phyloP scores from a whole-genome alignment of 2,888 invertebrate genomes.

The Plebejus melissa region DNA sequence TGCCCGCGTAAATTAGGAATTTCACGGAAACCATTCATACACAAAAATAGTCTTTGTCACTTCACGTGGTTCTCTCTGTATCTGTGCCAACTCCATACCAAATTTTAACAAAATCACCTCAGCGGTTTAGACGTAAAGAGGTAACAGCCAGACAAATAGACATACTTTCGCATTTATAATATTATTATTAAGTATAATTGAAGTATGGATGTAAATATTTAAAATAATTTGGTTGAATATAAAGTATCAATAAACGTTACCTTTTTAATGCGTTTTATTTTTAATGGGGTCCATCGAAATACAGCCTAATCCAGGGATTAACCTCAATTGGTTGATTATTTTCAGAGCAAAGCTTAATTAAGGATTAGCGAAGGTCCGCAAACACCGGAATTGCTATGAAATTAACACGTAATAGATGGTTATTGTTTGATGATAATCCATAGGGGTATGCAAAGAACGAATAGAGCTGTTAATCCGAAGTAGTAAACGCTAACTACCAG shows the following conservation, averaged over 20 bases:
- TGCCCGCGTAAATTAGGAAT: no score
- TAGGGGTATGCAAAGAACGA: background rate
- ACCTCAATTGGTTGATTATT: constrained; percentile 23
- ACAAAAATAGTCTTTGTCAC: no score
- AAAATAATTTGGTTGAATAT: background rate
- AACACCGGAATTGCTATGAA: constrained; percentile 10
- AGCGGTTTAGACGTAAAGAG: no score
- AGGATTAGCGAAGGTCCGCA: constrained; percentile 3
- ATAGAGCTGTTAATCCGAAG: no score
- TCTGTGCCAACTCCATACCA: no score
- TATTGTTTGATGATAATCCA: background rate
- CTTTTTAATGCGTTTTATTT: constrained; percentile 13
- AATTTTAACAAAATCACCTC: no score
- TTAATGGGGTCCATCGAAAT: background rate
- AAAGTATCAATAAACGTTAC: background rate
- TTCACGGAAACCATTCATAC: no score
- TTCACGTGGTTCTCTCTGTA: no score
- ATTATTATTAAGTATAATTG: no score
- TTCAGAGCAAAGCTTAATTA: constrained; percentile 23
- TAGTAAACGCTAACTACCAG: no score
- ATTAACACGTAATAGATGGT: background rate
- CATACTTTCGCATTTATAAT: no score
- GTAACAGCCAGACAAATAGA: no score
- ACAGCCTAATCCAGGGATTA: constrained; percentile 22
- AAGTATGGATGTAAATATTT: background rate